Base-by-base conservation (phyloP, 2,888 invertebrate species). In the Odiellus spinosus region DNA sequence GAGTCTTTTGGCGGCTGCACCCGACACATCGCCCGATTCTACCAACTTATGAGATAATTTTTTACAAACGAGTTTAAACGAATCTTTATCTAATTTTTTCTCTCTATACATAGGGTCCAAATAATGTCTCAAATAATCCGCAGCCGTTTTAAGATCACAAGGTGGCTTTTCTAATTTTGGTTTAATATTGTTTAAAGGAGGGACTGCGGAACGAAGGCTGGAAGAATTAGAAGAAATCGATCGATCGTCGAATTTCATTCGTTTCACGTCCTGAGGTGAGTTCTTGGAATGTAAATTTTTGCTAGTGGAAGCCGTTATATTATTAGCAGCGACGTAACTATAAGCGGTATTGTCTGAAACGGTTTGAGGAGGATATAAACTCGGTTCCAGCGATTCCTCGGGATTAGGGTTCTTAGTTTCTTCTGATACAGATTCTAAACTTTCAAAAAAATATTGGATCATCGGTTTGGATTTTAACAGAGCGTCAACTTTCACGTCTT, bases 401-500 rank as follows among this genome's bases (percentile, higher is more conserved):
- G 26, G 4, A 26, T 8, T 26, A 6, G 26, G 4, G 8, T 26
- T 26, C 26, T 26, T 26, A 4, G 26, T 26, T 8, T 26, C 26
- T 26, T 26, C 26, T 4, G 26, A 26, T 6, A 26, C 26, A 4
- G n/a, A 17, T n/a, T 15, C n/a, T 5, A 51, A 48, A 48, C 48
- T 52, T 41, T 52, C 50, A 41, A 52, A 52, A 41, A 52, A 52
- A 20, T 52, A 52, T 33, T 52, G 49, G 40, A 52, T 50, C 10
- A 52, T 44, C 5, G 52, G 52, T 45, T 52, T 52, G 21, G 44
- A 39, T 39, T 46, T 42, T 42, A 47, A 26, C 4, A 26, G 26
- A 4, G 26, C 26, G 26, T 26, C 26, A 26, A 26, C 26, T 8
- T 26, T 26, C 5, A 26, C 26, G 26, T 26, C 26, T 26, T 26